phyloP scores from a whole-genome alignment of 2,797 vertebrate genomes.

The Mormyrops attenuatus region DNA sequence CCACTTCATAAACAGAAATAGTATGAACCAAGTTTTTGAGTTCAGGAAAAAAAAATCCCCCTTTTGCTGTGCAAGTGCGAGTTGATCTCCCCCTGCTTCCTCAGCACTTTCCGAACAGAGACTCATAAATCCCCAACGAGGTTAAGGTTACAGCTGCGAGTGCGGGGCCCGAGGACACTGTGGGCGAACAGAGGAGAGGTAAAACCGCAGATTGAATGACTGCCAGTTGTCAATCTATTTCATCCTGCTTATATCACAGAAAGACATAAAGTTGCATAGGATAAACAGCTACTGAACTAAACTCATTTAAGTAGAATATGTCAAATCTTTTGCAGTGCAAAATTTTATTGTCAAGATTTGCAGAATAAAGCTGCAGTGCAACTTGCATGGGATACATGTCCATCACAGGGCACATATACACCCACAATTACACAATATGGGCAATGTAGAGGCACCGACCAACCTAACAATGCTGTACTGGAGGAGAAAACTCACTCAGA shows the following conservation, averaged over 20 bases:
- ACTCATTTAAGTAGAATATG: not conserved
- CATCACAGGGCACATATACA: not conserved
- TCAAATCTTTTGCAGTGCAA: not conserved
- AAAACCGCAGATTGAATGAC: not conserved
- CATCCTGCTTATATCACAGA: not conserved
- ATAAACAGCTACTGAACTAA: not conserved
- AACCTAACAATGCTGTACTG: not conserved
- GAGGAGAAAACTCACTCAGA: not conserved
- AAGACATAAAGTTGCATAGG: not conserved
- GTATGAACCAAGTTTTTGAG: not conserved
- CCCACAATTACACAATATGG: not conserved
- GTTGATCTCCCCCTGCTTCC: not conserved
- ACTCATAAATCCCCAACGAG: not conserved
- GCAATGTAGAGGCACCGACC: not conserved
- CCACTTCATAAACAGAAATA: not conserved
- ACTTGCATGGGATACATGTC: not conserved
- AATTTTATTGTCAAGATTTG: not conserved
- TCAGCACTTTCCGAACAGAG: not conserved
- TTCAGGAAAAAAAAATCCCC: not conserved
- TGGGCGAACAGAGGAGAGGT: not conserved
- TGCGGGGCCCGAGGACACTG: not conserved
- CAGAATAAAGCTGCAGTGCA: not conserved
- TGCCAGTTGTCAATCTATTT: not conserved
- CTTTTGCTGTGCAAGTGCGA: not conserved
- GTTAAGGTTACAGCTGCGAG: constrained; percentile 1